phyloP scores from a whole-genome alignment of 2,888 invertebrate species.

The Incurvaria masculella region DNA sequence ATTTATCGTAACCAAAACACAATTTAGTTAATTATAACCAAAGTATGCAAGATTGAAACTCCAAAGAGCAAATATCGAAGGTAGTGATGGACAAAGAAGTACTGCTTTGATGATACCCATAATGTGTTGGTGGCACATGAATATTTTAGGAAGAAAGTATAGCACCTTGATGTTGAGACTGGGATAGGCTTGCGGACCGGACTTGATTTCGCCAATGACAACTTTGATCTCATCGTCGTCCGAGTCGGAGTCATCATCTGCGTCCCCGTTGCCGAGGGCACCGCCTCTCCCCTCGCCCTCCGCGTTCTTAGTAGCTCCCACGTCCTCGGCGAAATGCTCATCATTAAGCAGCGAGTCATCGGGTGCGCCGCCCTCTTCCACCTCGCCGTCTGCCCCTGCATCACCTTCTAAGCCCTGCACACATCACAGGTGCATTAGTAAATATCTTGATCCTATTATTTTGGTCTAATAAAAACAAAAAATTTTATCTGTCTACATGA shows the following conservation, averaged over 20 bases:
- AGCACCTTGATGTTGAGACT: constrained; percentile 68
- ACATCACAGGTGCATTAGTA: too few species aligned
- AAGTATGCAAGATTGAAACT: not conserved
- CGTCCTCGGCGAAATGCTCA: constrained; percentile 48
- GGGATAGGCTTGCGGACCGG: constrained; percentile 67
- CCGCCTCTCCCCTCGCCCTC: constrained; percentile 10
- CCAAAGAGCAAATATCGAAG: not conserved
- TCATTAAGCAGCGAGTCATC: constrained; percentile 50
- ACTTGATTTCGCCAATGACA: constrained; percentile 87
- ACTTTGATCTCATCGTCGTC: constrained; percentile 89
- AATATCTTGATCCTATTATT: too few species aligned
- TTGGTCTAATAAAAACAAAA: too few species aligned
- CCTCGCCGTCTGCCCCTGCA: constrained; percentile 47
- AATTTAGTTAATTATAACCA: too few species aligned
- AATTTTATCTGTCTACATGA: too few species aligned
- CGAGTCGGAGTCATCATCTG: constrained; percentile 57
- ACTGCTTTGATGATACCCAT: not conserved
- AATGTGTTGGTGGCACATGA: not conserved
- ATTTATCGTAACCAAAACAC: too few species aligned
- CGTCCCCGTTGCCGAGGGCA: constrained; percentile 35
- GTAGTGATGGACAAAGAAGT: not conserved
- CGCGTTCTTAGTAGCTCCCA: constrained; percentile 32
- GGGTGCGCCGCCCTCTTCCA: constrained; percentile 39
- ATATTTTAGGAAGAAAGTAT: constrained; percentile 3
- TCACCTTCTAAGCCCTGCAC: too few species aligned